Evolutionary conservation across 2,113 vertebrate genomes (phyloP).

Genomic region (Emydura subglobosa): DNA sequence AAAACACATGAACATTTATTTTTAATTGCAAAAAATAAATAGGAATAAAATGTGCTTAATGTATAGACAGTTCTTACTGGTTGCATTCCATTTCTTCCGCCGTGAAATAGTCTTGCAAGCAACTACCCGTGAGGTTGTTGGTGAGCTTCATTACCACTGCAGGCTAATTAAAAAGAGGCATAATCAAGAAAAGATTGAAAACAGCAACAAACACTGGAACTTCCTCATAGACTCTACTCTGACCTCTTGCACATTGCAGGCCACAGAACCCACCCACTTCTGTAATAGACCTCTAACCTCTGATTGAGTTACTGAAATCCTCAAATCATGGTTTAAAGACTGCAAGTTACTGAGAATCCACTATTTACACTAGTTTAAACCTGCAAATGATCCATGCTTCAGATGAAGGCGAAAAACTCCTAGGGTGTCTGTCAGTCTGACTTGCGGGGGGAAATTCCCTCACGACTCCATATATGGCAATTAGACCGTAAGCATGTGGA

Average conservation of each 20-base stretch:
- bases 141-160: background rate
- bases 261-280: no score
- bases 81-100: background rate
- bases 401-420: no score
- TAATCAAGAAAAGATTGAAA: background rate
- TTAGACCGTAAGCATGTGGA: no score
- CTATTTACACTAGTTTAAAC: no score
- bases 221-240: background rate
- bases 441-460: no score
- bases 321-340: no score
- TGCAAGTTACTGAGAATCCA: no score
- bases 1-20: background rate
- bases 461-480: no score
- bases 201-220: background rate
- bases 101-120: background rate
- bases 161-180: background rate
- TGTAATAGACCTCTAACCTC: no score
- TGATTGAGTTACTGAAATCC: no score
- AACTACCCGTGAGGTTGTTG: background rate
- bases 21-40: background rate
- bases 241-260: background rate
- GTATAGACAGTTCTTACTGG: background rate
- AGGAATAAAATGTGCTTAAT: rapidly evolving
- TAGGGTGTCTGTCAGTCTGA: no score
- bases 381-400: no score